Evolutionary conservation across 2,797 vertebrate species (phyloP).

Genomic region (Macropodus opercularis): DNA sequence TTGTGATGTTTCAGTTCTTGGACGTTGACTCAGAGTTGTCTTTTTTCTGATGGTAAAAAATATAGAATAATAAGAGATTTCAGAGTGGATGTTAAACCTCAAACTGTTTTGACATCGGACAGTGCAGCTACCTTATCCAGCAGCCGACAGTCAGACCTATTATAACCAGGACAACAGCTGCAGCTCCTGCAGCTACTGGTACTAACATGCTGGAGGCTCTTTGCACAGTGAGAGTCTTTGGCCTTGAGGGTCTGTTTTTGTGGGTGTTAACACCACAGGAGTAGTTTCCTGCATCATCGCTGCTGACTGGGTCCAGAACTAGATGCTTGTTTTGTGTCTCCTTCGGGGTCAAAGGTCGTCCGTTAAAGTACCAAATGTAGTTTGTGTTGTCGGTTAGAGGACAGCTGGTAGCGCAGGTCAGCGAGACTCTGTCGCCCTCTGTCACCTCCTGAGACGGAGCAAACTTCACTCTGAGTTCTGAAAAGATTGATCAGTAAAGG

Average conservation of each 20-base stretch:
- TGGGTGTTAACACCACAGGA: constrained; percentile 5
- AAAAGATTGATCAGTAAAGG: not conserved
- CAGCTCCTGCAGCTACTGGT: not conserved
- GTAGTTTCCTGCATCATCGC: constrained; percentile 37
- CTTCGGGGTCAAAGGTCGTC: not conserved
- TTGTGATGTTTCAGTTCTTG: not conserved
- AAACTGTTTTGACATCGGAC: no score
- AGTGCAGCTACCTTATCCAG: constrained; percentile 8
- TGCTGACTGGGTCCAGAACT: constrained; percentile 27
- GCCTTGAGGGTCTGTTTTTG: rapidly evolving
- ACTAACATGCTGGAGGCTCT: not conserved
- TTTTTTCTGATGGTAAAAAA: no score
- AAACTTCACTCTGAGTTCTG: constrained; percentile 25
- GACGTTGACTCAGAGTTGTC: not conserved
- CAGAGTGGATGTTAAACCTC: no score
- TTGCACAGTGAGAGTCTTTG: constrained; percentile 15
- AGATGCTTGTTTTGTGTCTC: constrained; percentile 17
- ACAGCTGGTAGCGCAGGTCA: constrained; percentile 53
- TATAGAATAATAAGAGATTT: no score
- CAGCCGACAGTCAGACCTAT: rapidly evolving
- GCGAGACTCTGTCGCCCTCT: constrained; percentile 44
- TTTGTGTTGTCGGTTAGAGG: constrained; percentile 29
- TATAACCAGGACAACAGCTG: not conserved
- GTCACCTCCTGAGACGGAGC: constrained; percentile 27
- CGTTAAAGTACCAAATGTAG: constrained; percentile 36